Conservation (phyloP, 2,113 vertebrate species). For the mouse (Mus musculus) region DNA sequence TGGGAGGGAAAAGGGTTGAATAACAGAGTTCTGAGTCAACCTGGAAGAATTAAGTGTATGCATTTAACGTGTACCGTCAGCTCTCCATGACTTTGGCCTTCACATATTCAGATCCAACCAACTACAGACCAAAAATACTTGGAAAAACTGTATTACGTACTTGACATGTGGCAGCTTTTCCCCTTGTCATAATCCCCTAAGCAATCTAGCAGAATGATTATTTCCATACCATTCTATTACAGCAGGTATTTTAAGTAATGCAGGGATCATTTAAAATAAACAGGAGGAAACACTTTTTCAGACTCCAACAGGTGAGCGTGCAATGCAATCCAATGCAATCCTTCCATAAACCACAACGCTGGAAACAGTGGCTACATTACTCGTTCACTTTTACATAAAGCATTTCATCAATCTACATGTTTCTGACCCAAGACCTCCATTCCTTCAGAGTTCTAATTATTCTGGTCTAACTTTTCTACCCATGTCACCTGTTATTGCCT, state of each 20-base stretch:
- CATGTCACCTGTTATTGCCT: neutral
- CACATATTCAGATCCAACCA: neutral
- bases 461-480: neutral
- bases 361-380: neutral
- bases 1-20: neutral
- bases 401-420: too few relatives aligned
- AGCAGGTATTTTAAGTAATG: neutral
- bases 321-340: neutral
- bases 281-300: neutral
- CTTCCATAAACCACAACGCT: neutral
- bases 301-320: neutral
- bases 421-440: neutral
- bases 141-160: neutral
- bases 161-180: neutral
- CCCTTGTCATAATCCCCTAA: neutral
- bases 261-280: neutral
- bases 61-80: neutral
- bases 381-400: neutral
- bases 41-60: neutral
- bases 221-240: neutral
- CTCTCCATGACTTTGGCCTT: neutral
- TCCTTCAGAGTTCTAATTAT: neutral
- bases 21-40: neutral
- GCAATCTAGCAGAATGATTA: neutral
- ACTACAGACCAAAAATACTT: neutral